A percentile compares a stretch with the other conserved stretches of the same genome.
These are phyloP conservation scores for Anseranas semipalmata DNA, from an alignment of 2,113 vertebrate genomes.

Conservation along the genomic window DNA sequence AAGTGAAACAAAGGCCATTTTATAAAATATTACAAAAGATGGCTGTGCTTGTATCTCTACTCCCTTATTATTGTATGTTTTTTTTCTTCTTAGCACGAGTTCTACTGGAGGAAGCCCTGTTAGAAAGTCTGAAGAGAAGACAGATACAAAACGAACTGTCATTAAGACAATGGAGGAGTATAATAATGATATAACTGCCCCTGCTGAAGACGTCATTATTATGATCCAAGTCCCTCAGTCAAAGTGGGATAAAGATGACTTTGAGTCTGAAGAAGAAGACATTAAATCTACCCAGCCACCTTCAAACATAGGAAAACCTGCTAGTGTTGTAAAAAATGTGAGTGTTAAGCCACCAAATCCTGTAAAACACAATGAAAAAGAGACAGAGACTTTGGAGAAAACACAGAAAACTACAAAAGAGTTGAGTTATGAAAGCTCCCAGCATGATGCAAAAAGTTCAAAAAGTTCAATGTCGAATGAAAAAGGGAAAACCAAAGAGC, in stretches of 20 bases:
- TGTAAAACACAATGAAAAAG: conserved; percentile 74
- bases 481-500: conserved; percentile 78
- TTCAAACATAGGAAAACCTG: conserved; percentile 62
- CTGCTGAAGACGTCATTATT: conserved; percentile 86
- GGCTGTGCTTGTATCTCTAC: background rate
- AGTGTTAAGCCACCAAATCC: conserved; percentile 63
- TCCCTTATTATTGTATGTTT: background rate
- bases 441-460: conserved; percentile 74
- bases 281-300: conserved; percentile 68
- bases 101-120: conserved; percentile 87
- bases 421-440: conserved; percentile 50
- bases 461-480: conserved; percentile 58
- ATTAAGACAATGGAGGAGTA: conserved; percentile 88
- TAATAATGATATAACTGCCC: conserved; percentile 82
- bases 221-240: conserved; percentile 88
- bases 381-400: conserved; percentile 75
- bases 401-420: conserved; percentile 71
- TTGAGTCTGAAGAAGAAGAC: conserved; percentile 88
- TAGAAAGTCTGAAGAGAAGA: conserved; percentile 81
- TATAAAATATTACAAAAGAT: background rate
- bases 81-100: conserved; percentile 77
- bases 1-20: background rate
- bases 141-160: conserved; percentile 80
- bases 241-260: conserved; percentile 90
- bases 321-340: conserved; percentile 73